Evolutionary conservation across 2,797 vertebrate genomes (phyloP).

Genomic region (Pempheris klunzingeri): DNA sequence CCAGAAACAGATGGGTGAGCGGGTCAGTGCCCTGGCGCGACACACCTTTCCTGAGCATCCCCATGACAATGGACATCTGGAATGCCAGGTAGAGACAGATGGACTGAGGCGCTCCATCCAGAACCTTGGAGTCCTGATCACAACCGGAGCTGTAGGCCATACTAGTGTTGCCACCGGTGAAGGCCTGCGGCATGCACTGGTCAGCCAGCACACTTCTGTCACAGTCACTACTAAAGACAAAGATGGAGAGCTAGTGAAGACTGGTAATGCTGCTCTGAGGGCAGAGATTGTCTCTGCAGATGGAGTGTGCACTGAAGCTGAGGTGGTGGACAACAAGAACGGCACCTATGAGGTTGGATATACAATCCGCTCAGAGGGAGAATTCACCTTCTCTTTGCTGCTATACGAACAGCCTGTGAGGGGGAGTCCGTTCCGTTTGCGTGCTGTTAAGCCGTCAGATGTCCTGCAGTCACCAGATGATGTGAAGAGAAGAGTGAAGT

Average conservation of each 20-base stretch:
- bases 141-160: slow-evolving; percentile 92
- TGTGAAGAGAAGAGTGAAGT: slow-evolving; percentile 95
- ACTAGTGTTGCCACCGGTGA: slow-evolving; percentile 94
- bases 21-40: slow-evolving; percentile 90
- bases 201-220: slow-evolving; percentile 91
- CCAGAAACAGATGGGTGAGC: slow-evolving; percentile 95
- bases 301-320: slow-evolving; percentile 81
- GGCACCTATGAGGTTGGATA: slow-evolving; percentile 96
- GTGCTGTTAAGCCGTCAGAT: slow-evolving; percentile 90
- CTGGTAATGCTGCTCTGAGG: slow-evolving; percentile 89
- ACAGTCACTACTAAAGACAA: slow-evolving; percentile 97
- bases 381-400: slow-evolving; percentile 89
- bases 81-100: slow-evolving; percentile 91
- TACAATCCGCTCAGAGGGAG: slow-evolving; percentile 89
- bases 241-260: slow-evolving; percentile 92
- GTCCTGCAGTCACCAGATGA: slow-evolving; percentile 93
- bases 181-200: slow-evolving; percentile 91
- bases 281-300: slow-evolving; percentile 88
- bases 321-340: slow-evolving; percentile 95
- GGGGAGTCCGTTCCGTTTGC: slow-evolving; percentile 91
- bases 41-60: slow-evolving; percentile 92
- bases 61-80: slow-evolving; percentile 93
- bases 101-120: slow-evolving; percentile 93
- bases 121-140: slow-evolving; percentile 93
- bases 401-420: slow-evolving; percentile 92